phyloP scores from a whole-genome alignment of 2,797 vertebrate genomes.

The Rhynchonycteris naso region DNA sequence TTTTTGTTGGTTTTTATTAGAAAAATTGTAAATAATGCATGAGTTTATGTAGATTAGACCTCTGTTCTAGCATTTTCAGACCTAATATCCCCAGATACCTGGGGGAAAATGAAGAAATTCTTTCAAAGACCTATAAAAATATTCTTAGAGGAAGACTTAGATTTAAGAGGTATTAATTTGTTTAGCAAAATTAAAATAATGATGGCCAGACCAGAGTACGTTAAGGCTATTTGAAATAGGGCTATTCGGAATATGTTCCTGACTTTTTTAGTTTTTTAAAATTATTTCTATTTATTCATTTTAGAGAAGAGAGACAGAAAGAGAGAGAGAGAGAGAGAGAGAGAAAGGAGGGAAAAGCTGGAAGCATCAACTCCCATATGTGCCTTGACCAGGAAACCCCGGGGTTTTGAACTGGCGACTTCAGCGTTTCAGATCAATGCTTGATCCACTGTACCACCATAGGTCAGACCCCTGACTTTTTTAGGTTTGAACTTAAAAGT shows the following conservation, averaged over 20 bases:
- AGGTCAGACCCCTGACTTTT: no score
- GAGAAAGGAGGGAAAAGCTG: no score
- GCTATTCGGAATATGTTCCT: not conserved
- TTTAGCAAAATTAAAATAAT: conserved; percentile 45
- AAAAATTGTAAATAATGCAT: conserved; percentile 35
- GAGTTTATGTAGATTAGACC: conserved; percentile 15
- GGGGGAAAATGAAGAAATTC: not conserved
- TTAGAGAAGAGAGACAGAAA: no score
- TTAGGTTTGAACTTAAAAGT: not conserved
- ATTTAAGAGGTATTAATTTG: not conserved
- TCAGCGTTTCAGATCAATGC: no score
- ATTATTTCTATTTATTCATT: not conserved
- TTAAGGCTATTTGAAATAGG: not conserved
- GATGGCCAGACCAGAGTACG: not conserved
- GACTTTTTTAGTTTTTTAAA: conserved; percentile 14
- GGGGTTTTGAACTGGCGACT: no score
- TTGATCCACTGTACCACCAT: no score
- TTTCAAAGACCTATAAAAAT: not conserved
- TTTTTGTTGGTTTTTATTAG: conserved; percentile 22
- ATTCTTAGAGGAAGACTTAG: conserved; percentile 6
- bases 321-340: no score
- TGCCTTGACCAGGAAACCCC: no score
- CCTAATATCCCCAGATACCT: not conserved
- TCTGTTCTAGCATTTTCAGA: conserved; percentile 18
- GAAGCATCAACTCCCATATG: no score